Base-by-base conservation (phyloP, 1,140 invertebrate genomes). In the Macrostomum lignano region DNA sequence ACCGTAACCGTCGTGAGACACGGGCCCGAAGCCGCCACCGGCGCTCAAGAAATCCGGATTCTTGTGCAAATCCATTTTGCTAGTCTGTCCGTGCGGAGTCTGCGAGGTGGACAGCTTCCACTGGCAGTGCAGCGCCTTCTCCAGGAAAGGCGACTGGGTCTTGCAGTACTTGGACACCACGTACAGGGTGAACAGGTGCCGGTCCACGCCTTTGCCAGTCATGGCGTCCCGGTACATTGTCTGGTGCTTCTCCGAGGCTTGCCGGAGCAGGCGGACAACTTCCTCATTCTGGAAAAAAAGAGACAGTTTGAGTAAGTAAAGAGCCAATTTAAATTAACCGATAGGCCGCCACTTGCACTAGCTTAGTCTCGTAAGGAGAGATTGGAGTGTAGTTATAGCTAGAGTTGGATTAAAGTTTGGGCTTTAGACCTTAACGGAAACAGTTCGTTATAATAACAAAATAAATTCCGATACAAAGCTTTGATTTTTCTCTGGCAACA, bases 101-200 rank as follows among this genome's bases (percentile, higher is more conserved):
- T 65, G 48, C 44, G 52, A 25, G 7, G 23, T 34, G 19, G 31
- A 24, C 15, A 29, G 21, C 13, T 17, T 3, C 24, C 23, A 29
- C 2, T 15, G 7, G 20, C 31, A 15, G 3, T 3, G 17, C 2
- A 17, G 2, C 2, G 9, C 23, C 14, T 33, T n/a, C 46, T 70
- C 69, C 13, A 93, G 63, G 64, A 94, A 93, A 11, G 81, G 81
- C 14, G 78, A 84, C 41, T 94, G 81, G 6, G 88, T 67, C 58
- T 91, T 82, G 25, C 96, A 62, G 52, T 96, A 96, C 58, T 88
- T 88, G 13, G 82, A 88, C 26, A 94, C 73, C 17, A 96, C 81
- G 53, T 93, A 96, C 1, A 96, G 64, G 49, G 84, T 93, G 63
- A 96, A 93, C 4, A 96, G 59, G 59, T 96, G 88, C 24, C 88